These are phyloP conservation scores for Chaenocephalus aceratus DNA, from an alignment of 2,113 vertebrate species.

Conservation along the genomic window DNA sequence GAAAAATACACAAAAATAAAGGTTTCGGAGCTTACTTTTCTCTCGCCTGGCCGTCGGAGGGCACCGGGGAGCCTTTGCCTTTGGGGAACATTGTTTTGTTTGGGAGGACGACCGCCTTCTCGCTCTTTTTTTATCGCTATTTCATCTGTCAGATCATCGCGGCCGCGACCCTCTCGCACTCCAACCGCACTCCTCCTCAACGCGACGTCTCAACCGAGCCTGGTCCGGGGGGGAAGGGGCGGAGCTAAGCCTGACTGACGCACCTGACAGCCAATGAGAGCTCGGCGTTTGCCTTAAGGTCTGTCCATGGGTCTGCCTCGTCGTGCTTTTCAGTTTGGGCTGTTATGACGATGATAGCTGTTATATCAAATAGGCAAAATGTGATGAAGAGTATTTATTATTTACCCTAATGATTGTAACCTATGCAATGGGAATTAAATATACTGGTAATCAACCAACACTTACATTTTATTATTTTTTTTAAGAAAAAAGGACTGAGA, in stretches of 20 bases:
- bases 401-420: background rate
- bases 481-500: background rate
- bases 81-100: slow-evolving; percentile 93
- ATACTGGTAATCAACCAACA: too few species aligned
- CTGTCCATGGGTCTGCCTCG: slow-evolving; percentile 56
- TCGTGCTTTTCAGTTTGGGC: slow-evolving; percentile 32
- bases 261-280: slow-evolving; percentile 62
- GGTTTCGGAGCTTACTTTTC: slow-evolving; percentile 90
- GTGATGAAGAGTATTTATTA: slow-evolving; percentile 13
- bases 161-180: slow-evolving; percentile 90
- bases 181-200: slow-evolving; percentile 84
- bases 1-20: slow-evolving; percentile 59
- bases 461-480: background rate
- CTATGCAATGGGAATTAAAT: background rate
- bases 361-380: slow-evolving; percentile 12
- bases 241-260: slow-evolving; percentile 74
- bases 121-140: slow-evolving; percentile 81
- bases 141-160: slow-evolving; percentile 92
- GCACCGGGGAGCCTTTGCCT: slow-evolving; percentile 96
- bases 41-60: slow-evolving; percentile 95
- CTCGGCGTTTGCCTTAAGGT: slow-evolving; percentile 33
- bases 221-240: slow-evolving; percentile 82
- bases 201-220: slow-evolving; percentile 86
- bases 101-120: slow-evolving; percentile 80
- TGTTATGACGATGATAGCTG: slow-evolving; percentile 45